A percentile compares a stretch with the other conserved stretches of the same genome.
phyloP scores from a whole-genome alignment of 1,140 invertebrate species.

The Rhizoglyphus robini region DNA sequence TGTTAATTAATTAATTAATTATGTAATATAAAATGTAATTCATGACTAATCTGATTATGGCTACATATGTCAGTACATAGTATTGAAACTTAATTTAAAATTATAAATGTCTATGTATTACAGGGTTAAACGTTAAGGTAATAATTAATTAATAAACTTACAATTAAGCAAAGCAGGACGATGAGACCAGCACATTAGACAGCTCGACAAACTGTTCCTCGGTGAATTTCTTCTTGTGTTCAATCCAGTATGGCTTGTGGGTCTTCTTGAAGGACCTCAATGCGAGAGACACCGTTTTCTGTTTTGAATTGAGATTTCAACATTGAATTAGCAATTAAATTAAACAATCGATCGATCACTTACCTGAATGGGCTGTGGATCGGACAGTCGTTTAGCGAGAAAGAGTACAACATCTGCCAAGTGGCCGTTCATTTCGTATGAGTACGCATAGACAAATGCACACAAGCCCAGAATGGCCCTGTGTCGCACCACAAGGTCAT shows the following conservation, averaged over 20 bases:
- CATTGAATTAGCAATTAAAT: too few relatives aligned
- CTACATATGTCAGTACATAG: too few relatives aligned
- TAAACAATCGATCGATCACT: too few relatives aligned
- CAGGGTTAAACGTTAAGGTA: too few relatives aligned
- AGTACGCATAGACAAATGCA: slow-evolving; percentile 70
- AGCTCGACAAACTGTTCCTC: slow-evolving; percentile 74
- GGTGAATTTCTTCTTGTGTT: slow-evolving; percentile 72
- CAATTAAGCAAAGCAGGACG: slow-evolving; percentile 62
- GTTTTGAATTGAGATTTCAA: too few relatives aligned
- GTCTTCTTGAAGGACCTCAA: slow-evolving; percentile 76
- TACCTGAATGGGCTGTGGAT: slow-evolving; percentile 65
- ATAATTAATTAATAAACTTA: too few relatives aligned
- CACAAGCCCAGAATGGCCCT: slow-evolving; percentile 73
- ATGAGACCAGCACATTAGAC: slow-evolving; percentile 76
- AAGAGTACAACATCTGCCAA: slow-evolving; percentile 66
- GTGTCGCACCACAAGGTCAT: slow-evolving; percentile 45
- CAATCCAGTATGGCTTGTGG: slow-evolving; percentile 79
- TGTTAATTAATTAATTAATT: too few relatives aligned
- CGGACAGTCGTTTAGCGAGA: slow-evolving; percentile 61
- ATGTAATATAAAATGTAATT: too few relatives aligned
- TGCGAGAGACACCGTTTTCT: slow-evolving; percentile 67
- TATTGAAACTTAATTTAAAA: too few relatives aligned
- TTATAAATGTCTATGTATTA: too few relatives aligned
- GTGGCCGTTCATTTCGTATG: slow-evolving; percentile 72
- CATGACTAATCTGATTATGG: too few relatives aligned